phyloP scores from a whole-genome alignment of 2,888 invertebrate species.

The Malthinus flaveolus region DNA sequence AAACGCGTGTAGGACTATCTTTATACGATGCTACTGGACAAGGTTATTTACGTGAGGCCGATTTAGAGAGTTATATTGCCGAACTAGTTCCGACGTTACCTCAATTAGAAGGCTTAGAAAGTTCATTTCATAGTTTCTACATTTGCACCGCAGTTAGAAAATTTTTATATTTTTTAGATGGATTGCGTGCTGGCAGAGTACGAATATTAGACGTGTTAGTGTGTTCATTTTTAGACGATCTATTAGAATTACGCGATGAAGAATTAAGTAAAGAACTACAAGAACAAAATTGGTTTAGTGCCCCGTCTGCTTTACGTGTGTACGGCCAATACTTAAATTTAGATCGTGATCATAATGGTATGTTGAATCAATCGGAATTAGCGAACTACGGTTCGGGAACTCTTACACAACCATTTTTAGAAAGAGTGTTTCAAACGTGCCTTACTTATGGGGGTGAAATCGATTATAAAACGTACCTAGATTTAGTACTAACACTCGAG shows the following conservation, averaged over 20 bases:
- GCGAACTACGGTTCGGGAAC: slow-evolving; percentile 90
- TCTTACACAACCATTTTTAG: slow-evolving; percentile 86
- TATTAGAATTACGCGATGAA: slow-evolving; percentile 67
- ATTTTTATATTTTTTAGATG: slow-evolving; percentile 95
- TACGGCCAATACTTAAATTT: slow-evolving; percentile 94
- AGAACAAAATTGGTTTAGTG: slow-evolving; percentile 91
- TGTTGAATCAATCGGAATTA: slow-evolving; percentile 90
- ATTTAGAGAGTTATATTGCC: slow-evolving; percentile 92
- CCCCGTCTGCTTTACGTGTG: slow-evolving; percentile 83
- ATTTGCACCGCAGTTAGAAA: slow-evolving; percentile 95
- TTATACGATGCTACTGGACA: slow-evolving; percentile 92
- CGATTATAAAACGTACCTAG: slow-evolving; percentile 97
- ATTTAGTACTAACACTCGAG: slow-evolving; percentile 91
- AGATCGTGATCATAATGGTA: slow-evolving; percentile 93
- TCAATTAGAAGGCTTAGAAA: slow-evolving; percentile 86
- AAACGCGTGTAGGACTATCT: slow-evolving; percentile 91
- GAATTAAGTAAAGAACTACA: slow-evolving; percentile 76
- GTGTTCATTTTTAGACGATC: slow-evolving; percentile 88
- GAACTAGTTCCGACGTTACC: slow-evolving; percentile 91
- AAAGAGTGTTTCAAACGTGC: slow-evolving; percentile 93
- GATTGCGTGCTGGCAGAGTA: slow-evolving; percentile 82
- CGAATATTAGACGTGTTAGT: slow-evolving; percentile 90
- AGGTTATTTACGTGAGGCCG: slow-evolving; percentile 63
- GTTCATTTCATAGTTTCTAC: slow-evolving; percentile 94
- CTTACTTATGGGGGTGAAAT: slow-evolving; percentile 93